These are phyloP conservation scores for Erythrocercus mccallii DNA, from an alignment of 2,113 vertebrate species.

Conservation along the genomic window DNA sequence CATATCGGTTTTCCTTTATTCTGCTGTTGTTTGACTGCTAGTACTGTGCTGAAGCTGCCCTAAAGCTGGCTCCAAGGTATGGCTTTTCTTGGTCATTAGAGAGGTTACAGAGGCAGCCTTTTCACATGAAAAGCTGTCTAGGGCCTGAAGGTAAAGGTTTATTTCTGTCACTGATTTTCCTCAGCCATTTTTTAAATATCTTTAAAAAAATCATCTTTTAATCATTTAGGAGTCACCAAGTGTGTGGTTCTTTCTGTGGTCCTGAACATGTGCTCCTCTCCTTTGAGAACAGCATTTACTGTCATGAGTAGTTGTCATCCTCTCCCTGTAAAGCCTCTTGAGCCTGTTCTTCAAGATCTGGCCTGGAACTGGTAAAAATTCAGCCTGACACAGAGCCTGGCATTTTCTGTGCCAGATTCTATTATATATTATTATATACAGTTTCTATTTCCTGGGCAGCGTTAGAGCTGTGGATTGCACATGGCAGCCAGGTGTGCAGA, in stretches of 20 bases:
- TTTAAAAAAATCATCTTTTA: not conserved
- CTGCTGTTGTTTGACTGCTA: not conserved
- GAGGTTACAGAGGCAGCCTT: not conserved
- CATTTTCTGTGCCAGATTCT: not conserved
- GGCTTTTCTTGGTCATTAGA: not conserved
- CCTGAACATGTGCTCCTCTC: not conserved
- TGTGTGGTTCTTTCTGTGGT: not conserved
- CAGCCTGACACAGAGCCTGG: not conserved
- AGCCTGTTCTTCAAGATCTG: not conserved
- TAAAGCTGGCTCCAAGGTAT: not conserved
- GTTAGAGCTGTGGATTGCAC: not conserved
- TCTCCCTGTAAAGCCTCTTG: not conserved
- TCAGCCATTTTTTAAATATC: not conserved
- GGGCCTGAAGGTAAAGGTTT: not conserved
- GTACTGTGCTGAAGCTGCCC: not conserved
- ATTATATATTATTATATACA: too few species aligned
- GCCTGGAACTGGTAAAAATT: not conserved
- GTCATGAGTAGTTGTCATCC: not conserved
- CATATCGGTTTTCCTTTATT: not conserved
- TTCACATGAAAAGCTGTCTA: not conserved
- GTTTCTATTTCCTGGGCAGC: not conserved
- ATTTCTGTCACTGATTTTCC: not conserved
- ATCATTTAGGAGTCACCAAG: not conserved
- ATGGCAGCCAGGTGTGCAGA: not conserved
- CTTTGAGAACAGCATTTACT: not conserved